phyloP scores from a whole-genome alignment of 30 jellyfish, hydroid and myxozoan species.

The Haliclystus octoradiatus region DNA sequence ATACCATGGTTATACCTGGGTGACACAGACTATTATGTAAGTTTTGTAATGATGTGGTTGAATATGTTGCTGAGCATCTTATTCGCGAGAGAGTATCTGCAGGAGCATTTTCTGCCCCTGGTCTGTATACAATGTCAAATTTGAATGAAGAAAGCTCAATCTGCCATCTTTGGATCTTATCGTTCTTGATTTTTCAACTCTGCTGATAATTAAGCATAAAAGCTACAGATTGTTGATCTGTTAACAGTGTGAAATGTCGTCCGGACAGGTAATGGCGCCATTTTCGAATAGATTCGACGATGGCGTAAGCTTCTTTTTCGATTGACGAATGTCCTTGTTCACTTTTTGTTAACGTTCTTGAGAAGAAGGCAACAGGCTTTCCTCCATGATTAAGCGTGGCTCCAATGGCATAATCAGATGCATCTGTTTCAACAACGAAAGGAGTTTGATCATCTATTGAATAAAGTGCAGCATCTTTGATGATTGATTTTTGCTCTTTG shows the following conservation, averaged over 20 bases:
- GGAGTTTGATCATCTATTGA: too few relatives aligned
- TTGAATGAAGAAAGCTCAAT: slow-evolving; percentile 27
- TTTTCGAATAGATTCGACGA: not conserved
- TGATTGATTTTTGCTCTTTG: too few relatives aligned
- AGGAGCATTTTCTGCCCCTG: slow-evolving; percentile 14
- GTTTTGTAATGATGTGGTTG: too few relatives aligned
- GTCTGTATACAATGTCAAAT: slow-evolving; percentile 20
- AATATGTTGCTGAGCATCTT: slow-evolving; percentile 6
- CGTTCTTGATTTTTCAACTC: slow-evolving; percentile 23
- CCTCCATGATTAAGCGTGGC: slow-evolving; percentile 5
- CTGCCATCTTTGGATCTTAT: slow-evolving; percentile 17
- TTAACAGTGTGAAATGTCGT: not conserved
- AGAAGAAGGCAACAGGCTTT: not conserved
- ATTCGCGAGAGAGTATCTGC: slow-evolving; percentile 31
- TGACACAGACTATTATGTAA: too few relatives aligned
- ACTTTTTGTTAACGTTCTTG: not conserved
- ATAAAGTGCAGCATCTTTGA: too few relatives aligned
- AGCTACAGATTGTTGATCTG: not conserved
- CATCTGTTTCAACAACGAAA: slow-evolving; percentile 54
- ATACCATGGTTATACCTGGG: slow-evolving; percentile 32
- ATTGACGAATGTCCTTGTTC: not conserved
- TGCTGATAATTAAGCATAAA: slow-evolving; percentile 8
- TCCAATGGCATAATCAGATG: slow-evolving; percentile 33
- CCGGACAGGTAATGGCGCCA: slow-evolving; percentile 1
- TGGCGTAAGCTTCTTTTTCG: slow-evolving; percentile 1